phyloP scores from a whole-genome alignment of 2,888 invertebrate species.

The Brachyopa scutellaris region DNA sequence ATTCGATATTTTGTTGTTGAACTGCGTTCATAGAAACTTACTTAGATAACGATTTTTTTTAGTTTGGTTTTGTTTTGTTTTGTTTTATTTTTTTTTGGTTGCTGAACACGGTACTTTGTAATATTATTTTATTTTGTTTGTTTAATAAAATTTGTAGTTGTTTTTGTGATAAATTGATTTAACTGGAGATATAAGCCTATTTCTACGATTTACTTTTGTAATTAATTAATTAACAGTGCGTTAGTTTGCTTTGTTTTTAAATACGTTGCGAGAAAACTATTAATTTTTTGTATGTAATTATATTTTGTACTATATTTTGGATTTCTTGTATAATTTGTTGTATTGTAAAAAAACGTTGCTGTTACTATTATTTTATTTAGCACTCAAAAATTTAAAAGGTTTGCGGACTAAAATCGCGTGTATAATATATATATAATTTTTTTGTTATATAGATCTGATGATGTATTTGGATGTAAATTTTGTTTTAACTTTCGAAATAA shows the following conservation, averaged over 20 bases:
- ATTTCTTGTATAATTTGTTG: constrained; percentile 65
- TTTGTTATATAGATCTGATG: constrained; percentile 36
- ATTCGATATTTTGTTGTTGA: constrained; percentile 68
- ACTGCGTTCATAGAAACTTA: constrained; percentile 71
- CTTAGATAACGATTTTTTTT: constrained; percentile 66
- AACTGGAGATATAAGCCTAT: constrained; percentile 58
- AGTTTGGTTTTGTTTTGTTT: constrained; percentile 62
- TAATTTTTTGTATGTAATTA: constrained; percentile 59
- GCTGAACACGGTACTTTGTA: constrained; percentile 73
- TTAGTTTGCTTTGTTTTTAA: constrained; percentile 70
- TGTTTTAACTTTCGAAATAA: constrained; percentile 46
- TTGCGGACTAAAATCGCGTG: constrained; percentile 70
- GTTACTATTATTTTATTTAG: constrained; percentile 49
- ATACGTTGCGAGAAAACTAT: constrained; percentile 60
- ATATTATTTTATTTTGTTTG: constrained; percentile 72
- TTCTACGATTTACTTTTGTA: constrained; percentile 47
- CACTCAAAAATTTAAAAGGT: constrained; percentile 54
- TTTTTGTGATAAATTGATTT: constrained; percentile 69
- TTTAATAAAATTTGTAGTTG: constrained; percentile 70
- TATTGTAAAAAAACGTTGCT: constrained; percentile 66
- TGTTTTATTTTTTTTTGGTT: constrained; percentile 72
- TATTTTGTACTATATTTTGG: constrained; percentile 72
- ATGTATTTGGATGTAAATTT: constrained; percentile 59
- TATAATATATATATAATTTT: constrained; percentile 41
- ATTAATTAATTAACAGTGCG: constrained; percentile 69